Percentiles rank a stretch among this genome's conserved stretches.
Conservation (phyloP, 2,888 invertebrate genomes). For the Myopa testacea region DNA sequence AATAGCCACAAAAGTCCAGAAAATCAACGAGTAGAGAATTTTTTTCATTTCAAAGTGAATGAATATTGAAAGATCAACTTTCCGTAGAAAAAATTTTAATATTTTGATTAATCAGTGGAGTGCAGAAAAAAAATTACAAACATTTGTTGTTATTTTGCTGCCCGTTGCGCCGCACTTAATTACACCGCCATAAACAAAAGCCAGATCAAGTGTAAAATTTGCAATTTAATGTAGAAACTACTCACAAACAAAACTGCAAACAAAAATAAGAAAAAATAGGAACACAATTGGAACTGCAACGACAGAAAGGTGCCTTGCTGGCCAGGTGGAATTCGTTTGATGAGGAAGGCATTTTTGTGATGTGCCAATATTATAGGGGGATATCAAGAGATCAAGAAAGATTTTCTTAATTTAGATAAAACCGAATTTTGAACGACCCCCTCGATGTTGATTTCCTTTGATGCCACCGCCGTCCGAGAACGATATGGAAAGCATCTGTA, state of each 20-base stretch:
- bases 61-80: conserved; percentile 39
- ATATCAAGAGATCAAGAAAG: conserved; percentile 1
- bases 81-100: conserved; percentile 46
- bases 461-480: conserved; percentile 43
- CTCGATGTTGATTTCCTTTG: conserved; percentile 45
- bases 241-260: conserved; percentile 1
- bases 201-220: conserved; percentile 37
- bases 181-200: conserved; percentile 39
- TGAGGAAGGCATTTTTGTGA: conserved; percentile 28
- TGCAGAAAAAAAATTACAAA: conserved; percentile 46
- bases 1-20: conserved; percentile 35
- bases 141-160: conserved; percentile 35
- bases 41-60: conserved; percentile 44
- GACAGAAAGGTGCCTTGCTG: conserved; percentile 47
- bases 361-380: conserved; percentile 1
- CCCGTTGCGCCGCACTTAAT: conserved; percentile 22
- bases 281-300: conserved; percentile 11
- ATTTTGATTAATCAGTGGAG: conserved; percentile 51
- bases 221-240: background rate
- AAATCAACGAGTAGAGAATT: conserved; percentile 46
- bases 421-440: conserved; percentile 35
- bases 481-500: conserved; percentile 68
- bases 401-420: background rate
- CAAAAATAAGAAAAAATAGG: conserved; percentile 23
- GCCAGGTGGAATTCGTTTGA: conserved; percentile 31